Evolutionary conservation across 2,113 vertebrate species (phyloP).

Genomic region (Corythornis madagascariensis): DNA sequence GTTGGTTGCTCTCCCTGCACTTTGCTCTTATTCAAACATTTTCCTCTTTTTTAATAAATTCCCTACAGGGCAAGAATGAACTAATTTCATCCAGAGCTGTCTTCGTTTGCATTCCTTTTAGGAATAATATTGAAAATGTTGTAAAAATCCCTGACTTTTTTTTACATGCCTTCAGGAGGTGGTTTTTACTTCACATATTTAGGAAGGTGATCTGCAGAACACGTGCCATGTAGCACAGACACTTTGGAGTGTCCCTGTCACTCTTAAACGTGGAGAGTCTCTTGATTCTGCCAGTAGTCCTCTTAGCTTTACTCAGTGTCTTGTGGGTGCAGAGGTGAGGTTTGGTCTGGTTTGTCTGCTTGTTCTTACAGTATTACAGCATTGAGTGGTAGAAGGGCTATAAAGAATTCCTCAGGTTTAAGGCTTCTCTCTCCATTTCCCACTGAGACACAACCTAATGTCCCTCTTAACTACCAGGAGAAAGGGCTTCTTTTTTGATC

Average conservation of each 20-base stretch:
- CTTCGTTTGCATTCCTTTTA: constrained; percentile 11
- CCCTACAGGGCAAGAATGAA: not conserved
- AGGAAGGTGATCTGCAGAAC: not conserved
- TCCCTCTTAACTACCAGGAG: not conserved
- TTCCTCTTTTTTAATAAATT: not conserved
- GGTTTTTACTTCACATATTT: not conserved
- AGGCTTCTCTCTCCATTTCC: not conserved
- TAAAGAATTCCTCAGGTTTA: not conserved
- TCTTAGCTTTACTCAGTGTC: not conserved
- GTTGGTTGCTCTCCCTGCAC: not conserved
- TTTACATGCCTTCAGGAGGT: not conserved
- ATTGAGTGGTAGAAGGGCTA: not conserved
- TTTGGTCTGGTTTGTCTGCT: not conserved
- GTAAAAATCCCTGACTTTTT: not conserved
- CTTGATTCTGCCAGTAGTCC: not conserved
- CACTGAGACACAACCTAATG: not conserved
- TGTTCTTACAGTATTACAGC: not conserved
- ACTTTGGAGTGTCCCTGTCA: not conserved
- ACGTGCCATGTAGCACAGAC: not conserved
- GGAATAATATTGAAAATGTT: not conserved
- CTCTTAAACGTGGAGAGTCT: not conserved
- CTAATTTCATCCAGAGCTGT: not conserved
- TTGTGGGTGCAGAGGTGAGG: not conserved
- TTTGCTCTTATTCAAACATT: not conserved
- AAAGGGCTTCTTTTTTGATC: not conserved